Evolutionary conservation across 2,888 invertebrate genomes (phyloP).

Genomic region (Eumerus sabulonum): DNA sequence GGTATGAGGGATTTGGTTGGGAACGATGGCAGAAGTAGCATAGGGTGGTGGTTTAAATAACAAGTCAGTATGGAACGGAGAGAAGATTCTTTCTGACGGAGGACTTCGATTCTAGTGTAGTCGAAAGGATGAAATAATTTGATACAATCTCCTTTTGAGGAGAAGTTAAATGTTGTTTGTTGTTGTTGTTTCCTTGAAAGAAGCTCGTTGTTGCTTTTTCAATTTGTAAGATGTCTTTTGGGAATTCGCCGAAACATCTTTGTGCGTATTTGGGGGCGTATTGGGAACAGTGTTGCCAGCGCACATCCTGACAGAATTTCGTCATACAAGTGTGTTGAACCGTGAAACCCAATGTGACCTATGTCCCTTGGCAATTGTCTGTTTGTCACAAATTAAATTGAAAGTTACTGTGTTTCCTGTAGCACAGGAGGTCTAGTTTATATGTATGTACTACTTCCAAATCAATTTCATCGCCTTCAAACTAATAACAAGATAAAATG

Average conservation of each 20-base stretch:
- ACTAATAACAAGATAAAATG: too few relatives aligned
- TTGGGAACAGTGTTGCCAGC: too few relatives aligned
- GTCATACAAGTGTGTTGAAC: too few relatives aligned
- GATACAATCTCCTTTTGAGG: conserved; percentile 48
- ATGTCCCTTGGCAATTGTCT: too few relatives aligned
- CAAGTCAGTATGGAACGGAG: conserved; percentile 34
- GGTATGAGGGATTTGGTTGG: conserved; percentile 3
- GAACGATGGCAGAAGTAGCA: conserved; percentile 17
- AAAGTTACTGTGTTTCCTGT: too few relatives aligned
- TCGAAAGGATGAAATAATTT: conserved; percentile 53
- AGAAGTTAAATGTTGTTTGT: conserved; percentile 11
- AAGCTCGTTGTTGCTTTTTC: conserved; percentile 36
- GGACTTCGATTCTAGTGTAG: conserved; percentile 15
- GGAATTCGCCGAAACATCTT: neutral
- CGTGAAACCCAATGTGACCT: too few relatives aligned
- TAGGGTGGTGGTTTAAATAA: conserved; percentile 45
- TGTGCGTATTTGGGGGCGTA: too few relatives aligned
- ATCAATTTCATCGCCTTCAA: too few relatives aligned
- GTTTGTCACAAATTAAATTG: too few relatives aligned
- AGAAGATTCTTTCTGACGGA: conserved; percentile 3
- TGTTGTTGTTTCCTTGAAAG: conserved; percentile 4
- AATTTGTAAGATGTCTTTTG: conserved; percentile 20
- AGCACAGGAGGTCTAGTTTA: too few relatives aligned
- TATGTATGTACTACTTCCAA: too few relatives aligned
- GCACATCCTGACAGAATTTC: too few relatives aligned